These are phyloP conservation scores for Tinea trinotella DNA, from an alignment of 2,888 invertebrate species.

Conservation along the genomic window DNA sequence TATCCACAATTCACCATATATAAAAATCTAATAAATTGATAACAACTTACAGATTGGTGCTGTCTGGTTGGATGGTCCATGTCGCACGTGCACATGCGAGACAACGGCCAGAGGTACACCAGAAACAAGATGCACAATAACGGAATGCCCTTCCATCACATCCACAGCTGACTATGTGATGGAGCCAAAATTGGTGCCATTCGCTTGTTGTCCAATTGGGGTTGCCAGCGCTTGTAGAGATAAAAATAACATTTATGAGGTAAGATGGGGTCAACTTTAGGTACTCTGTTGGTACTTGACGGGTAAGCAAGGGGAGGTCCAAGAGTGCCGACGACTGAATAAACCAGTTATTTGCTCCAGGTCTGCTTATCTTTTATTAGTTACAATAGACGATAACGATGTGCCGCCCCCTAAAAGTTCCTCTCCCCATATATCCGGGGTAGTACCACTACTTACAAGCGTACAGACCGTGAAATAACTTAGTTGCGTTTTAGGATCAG, in stretches of 20 bases:
- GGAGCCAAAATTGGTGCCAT: conserved; percentile 61
- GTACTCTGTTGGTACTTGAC: background rate
- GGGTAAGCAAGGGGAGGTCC: too few relatives aligned
- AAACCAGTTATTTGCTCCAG: too few relatives aligned
- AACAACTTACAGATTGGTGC: conserved; percentile 57
- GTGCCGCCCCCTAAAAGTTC: too few relatives aligned
- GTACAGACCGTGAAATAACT: too few relatives aligned
- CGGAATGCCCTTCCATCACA: conserved; percentile 61
- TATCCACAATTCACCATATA: too few relatives aligned
- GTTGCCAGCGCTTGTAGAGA: conserved; percentile 73
- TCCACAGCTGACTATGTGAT: conserved; percentile 70
- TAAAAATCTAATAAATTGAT: background rate
- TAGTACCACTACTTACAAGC: too few relatives aligned
- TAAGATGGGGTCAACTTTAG: conserved; percentile 30
- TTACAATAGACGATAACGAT: too few relatives aligned
- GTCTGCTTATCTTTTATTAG: background rate
- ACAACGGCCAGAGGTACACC: conserved; percentile 33
- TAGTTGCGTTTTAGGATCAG: too few relatives aligned
- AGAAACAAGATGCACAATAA: conserved; percentile 52
- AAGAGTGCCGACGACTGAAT: too few relatives aligned
- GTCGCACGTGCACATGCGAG: conserved; percentile 75
- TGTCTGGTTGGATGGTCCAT: conserved; percentile 80
- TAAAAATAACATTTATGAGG: conserved; percentile 55
- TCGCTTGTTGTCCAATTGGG: conserved; percentile 76
- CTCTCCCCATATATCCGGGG: too few relatives aligned